Evolutionary conservation across 2,888 invertebrate genomes (phyloP), one percentile per base, ranked within the genome.

Genomic region (Patella depressa): DNA sequence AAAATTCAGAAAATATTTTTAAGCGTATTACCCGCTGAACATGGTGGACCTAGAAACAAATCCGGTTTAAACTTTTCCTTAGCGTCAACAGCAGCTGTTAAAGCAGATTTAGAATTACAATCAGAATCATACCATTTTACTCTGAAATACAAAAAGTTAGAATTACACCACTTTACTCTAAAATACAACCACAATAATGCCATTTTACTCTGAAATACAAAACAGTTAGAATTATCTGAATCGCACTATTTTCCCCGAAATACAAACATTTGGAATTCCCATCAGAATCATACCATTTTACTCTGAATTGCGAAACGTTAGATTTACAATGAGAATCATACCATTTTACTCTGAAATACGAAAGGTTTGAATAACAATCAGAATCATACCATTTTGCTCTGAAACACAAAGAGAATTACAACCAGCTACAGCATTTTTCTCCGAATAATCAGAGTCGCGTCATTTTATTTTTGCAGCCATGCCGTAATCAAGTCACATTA

Each of bases 21-120:
- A 2, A 54, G 17, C 14, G 34, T 29, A 76, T 74, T 80, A 88
- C 89, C 88, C 71, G 83, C 78, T 15, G 88, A 87, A 79, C 89
- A 89, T 17, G 89, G 89, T 9, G 88, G 88, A 24, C 89, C 89
- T 2, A 89, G 81, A 72, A 89, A 86, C 4, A 89, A 82, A 78
- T 89, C 86, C 2, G 88, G 88, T n/a, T 88, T 82, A 73, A 85
- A 88, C 4, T 84, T 77, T 17, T 79, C 79, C 65, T 83, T 82
- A 3, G 88, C 87, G 17, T 88, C 84, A 0, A 89, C 88, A 9
- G 87, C 86, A 0, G 86, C 85, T 9, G 85, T 85, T 65, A 88
- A 76, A 0, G 88, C 86, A 11, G 83, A 81, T 72, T 89, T 88
- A 15, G 87, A 81, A 29, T 85, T 84, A 74, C 89, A 89, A 72